A percentile compares a stretch with the other conserved stretches of the same genome.
Evolutionary conservation across 2,113 vertebrate species (phyloP).

Genomic region (Psittacula cyanocephala): DNA sequence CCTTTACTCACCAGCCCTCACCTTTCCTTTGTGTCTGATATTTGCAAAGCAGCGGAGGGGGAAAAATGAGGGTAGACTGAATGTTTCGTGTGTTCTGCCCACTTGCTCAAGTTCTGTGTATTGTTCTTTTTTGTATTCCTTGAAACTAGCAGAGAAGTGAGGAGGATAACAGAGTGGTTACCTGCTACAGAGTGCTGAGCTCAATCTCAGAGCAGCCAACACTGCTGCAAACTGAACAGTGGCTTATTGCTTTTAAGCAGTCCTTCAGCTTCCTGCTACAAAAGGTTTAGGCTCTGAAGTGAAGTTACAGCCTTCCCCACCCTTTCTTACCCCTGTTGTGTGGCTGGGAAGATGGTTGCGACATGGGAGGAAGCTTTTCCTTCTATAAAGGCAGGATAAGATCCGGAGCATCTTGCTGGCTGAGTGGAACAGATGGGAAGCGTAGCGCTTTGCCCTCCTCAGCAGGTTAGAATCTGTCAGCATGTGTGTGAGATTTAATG

Average conservation of each 20-base stretch:
- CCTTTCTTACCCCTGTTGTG: not conserved
- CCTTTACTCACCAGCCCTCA: not conserved
- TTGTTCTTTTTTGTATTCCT: not conserved
- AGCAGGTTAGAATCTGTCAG: slow-evolving; percentile 56
- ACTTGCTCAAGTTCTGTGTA: not conserved
- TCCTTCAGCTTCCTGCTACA: not conserved
- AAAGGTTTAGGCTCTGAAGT: not conserved
- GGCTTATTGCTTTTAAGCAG: not conserved
- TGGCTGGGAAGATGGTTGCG: not conserved
- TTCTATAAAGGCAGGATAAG: not conserved
- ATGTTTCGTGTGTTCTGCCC: not conserved
- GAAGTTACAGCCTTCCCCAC: not conserved
- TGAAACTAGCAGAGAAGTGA: not conserved
- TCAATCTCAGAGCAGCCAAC: not conserved
- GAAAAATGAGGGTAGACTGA: fast-evolving
- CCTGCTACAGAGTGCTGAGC: fast-evolving
- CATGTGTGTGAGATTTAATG: slow-evolving; percentile 45
- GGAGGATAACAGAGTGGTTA: not conserved
- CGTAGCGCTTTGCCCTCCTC: slow-evolving; percentile 7
- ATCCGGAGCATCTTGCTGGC: slow-evolving; percentile 19
- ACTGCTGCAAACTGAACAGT: not conserved
- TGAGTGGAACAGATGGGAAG: slow-evolving; percentile 56
- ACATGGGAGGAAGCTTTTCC: not conserved
- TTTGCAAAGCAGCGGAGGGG: not conserved
- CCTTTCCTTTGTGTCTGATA: not conserved